phyloP scores from a whole-genome alignment of 1,140 invertebrate species.

The Aplysia californica region DNA sequence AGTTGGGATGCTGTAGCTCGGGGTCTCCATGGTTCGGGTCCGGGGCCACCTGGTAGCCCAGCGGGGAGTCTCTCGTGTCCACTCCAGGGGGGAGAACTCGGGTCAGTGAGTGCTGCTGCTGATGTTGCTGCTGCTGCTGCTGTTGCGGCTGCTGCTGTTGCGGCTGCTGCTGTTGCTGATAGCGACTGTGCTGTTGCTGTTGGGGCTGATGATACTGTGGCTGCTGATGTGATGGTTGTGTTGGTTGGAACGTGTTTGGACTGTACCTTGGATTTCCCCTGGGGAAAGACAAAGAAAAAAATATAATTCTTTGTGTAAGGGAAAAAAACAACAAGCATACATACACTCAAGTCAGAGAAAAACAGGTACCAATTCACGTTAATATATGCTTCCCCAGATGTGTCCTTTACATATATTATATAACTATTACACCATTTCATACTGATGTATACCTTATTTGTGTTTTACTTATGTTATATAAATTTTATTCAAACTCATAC shows the following conservation, averaged over 20 bases:
- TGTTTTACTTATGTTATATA: too few species aligned
- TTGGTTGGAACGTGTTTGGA: background rate
- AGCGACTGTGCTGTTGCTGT: constrained; percentile 39
- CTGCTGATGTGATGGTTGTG: constrained; percentile 27
- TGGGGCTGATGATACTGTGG: constrained; percentile 56
- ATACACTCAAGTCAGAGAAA: too few species aligned
- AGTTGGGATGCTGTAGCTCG: constrained; percentile 43
- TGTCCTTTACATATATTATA: too few species aligned
- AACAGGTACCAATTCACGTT: too few species aligned
- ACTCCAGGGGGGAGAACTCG: background rate
- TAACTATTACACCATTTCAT: too few species aligned
- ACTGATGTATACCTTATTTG: too few species aligned
- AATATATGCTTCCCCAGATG: too few species aligned
- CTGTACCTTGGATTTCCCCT: background rate
- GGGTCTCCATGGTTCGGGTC: too few species aligned
- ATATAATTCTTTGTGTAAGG: too few species aligned
- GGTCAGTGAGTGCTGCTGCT: constrained; percentile 24
- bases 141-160: constrained; percentile 12
- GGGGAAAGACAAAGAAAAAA: too few species aligned
- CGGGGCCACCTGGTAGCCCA: constrained; percentile 7
- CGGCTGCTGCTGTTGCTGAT: constrained; percentile 31
- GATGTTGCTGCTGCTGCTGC: constrained; percentile 6
- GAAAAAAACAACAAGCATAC: too few species aligned
- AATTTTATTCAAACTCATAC: too few species aligned
- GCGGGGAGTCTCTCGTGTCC: background rate